These are phyloP conservation scores for Melozone crissalis DNA, from an alignment of 2,113 vertebrate genomes.

Conservation along the genomic window DNA sequence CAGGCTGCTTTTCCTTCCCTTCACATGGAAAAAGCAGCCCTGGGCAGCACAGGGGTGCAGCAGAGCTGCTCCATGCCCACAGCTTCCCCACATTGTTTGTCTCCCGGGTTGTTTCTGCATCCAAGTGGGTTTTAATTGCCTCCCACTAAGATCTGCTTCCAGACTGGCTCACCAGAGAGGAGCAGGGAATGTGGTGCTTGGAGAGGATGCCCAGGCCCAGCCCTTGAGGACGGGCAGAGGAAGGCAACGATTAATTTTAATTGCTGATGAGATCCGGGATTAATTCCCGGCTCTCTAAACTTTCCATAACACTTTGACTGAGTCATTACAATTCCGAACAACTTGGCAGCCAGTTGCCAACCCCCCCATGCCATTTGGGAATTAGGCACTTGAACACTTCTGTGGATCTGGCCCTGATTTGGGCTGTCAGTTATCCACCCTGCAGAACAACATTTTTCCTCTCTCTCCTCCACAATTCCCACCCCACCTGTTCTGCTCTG, in stretches of 20 bases:
- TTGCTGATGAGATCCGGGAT: background rate
- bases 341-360: background rate
- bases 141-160: background rate
- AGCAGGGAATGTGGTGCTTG: background rate
- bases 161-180: background rate
- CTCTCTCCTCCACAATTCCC: background rate
- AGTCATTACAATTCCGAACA: background rate
- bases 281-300: conserved; percentile 26
- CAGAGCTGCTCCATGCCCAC: rapidly evolving
- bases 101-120: background rate
- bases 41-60: rapidly evolving
- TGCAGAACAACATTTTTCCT: background rate
- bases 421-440: background rate
- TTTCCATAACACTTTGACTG: background rate
- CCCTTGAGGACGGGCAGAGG: background rate
- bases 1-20: background rate
- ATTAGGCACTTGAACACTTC: background rate
- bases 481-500: background rate
- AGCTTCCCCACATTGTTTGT: background rate
- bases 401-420: background rate
- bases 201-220: background rate
- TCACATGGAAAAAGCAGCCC: rapidly evolving
- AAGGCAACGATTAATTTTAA: conserved; percentile 11
- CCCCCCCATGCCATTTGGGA: background rate
- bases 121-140: background rate